These are phyloP conservation scores for Grammomys dolichurus DNA, from an alignment of 2,113 vertebrate species.

Conservation along the genomic window DNA sequence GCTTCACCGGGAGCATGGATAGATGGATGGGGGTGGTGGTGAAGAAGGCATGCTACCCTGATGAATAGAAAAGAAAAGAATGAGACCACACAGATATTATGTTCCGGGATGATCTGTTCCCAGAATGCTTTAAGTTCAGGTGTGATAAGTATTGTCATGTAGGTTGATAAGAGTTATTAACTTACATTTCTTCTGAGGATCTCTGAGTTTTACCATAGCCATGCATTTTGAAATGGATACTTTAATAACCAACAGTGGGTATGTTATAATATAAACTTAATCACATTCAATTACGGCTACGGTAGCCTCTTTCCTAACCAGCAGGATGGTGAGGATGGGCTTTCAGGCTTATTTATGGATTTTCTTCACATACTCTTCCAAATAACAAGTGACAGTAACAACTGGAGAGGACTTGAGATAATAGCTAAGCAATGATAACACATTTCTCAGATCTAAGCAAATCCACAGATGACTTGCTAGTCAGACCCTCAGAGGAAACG, in stretches of 20 bases:
- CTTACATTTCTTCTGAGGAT: background rate
- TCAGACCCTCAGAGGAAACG: background rate
- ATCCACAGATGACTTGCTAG: slow-evolving; percentile 10
- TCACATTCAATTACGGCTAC: background rate
- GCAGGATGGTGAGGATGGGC: background rate
- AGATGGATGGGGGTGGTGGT: fast-evolving
- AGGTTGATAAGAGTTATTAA: slow-evolving; percentile 13
- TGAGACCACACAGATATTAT: background rate
- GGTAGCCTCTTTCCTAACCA: background rate
- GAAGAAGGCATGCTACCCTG: background rate
- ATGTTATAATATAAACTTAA: slow-evolving; percentile 15
- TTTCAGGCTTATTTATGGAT: slow-evolving; percentile 55
- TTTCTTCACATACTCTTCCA: slow-evolving; percentile 53
- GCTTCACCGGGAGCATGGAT: background rate
- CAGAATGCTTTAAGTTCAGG: slow-evolving; percentile 43
- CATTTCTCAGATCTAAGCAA: slow-evolving; percentile 56
- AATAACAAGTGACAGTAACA: slow-evolving; percentile 59
- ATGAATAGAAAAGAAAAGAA: background rate
- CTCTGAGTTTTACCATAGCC: slow-evolving; percentile 19
- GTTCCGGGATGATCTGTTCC: slow-evolving; percentile 28
- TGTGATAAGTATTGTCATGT: background rate
- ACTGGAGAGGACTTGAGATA: slow-evolving; percentile 40
- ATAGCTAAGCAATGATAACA: background rate
- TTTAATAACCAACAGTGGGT: background rate
- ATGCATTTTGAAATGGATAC: background rate